A percentile compares a stretch with the other conserved stretches of the same genome.
phyloP scores from a whole-genome alignment of 2,888 invertebrate genomes.

The Rutpela maculata region DNA sequence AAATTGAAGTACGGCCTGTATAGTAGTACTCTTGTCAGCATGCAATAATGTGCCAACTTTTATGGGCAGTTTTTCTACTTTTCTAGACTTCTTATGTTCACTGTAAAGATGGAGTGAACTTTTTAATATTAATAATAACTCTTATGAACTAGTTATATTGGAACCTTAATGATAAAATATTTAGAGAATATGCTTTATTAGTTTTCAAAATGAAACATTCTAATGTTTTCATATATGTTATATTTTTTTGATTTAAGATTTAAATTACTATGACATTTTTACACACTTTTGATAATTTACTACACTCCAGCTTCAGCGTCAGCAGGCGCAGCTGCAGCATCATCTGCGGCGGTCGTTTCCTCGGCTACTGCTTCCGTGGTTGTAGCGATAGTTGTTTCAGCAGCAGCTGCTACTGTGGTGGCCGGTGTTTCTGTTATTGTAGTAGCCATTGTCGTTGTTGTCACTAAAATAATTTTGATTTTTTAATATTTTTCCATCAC shows the following conservation, averaged over 20 bases:
- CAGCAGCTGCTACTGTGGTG: constrained; percentile 2
- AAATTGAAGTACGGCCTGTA: too few species aligned
- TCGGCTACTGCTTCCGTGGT: constrained; percentile 11
- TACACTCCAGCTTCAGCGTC: background rate
- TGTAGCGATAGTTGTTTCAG: constrained; percentile 12
- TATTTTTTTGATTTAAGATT: background rate
- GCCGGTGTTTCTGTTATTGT: constrained; percentile 1
- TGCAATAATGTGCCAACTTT: too few species aligned
- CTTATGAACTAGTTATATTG: too few species aligned
- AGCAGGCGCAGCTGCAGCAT: background rate
- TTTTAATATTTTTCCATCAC: too few species aligned
- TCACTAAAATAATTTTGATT: background rate
- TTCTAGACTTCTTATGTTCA: too few species aligned
- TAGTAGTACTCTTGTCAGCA: too few species aligned
- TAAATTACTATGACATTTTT: background rate
- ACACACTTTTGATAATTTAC: background rate
- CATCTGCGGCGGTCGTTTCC: background rate
- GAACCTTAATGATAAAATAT: too few species aligned
- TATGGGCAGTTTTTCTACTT: too few species aligned
- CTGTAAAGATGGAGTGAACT: too few species aligned
- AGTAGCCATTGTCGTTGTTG: constrained; percentile 11
- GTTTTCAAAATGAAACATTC: background rate
- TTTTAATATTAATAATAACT: too few species aligned
- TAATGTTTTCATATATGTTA: background rate
- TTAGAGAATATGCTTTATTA: too few species aligned